Conservation (phyloP, 2,113 vertebrate species). For the Apodemus speciosus region DNA sequence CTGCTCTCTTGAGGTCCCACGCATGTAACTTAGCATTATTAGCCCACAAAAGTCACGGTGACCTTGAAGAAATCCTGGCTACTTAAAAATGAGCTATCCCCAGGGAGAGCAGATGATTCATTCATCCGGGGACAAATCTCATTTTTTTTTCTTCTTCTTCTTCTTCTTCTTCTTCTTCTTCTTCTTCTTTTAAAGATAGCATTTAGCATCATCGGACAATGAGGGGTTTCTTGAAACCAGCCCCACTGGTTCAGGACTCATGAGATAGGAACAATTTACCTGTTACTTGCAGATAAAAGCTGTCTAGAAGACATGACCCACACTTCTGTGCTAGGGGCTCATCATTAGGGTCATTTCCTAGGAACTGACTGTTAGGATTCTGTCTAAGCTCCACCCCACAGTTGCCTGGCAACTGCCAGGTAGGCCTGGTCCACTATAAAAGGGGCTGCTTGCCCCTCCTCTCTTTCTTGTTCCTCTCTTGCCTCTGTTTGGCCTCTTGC, state of each 20-base stretch:
- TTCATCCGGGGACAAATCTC: not conserved
- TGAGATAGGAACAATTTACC: not conserved
- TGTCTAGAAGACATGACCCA: accelerated
- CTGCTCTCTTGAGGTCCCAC: not conserved
- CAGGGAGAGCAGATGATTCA: not conserved
- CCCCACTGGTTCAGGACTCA: accelerated
- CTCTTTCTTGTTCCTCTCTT: too few species aligned
- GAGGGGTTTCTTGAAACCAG: accelerated
- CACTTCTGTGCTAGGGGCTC: too few species aligned
- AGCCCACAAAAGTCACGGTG: not conserved
- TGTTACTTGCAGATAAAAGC: accelerated
- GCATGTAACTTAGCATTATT: not conserved
- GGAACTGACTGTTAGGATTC: not conserved
- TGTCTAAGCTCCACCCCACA: too few species aligned
- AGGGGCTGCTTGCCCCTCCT: too few species aligned
- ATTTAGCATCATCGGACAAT: too few species aligned
- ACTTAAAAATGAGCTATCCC: not conserved
- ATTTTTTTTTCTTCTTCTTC: too few species aligned
- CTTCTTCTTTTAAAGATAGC: not conserved
- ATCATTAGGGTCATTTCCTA: not conserved
- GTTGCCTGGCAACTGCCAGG: too few species aligned
- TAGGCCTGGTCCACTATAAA: too few species aligned
- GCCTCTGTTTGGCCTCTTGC: too few species aligned
- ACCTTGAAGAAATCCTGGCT: slow-evolving; percentile 28
- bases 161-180: too few species aligned